Percentiles rank a stretch among this genome's conserved stretches.
phyloP scores from a whole-genome alignment of 2,888 invertebrate genomes.

The Sipha maydis region DNA sequence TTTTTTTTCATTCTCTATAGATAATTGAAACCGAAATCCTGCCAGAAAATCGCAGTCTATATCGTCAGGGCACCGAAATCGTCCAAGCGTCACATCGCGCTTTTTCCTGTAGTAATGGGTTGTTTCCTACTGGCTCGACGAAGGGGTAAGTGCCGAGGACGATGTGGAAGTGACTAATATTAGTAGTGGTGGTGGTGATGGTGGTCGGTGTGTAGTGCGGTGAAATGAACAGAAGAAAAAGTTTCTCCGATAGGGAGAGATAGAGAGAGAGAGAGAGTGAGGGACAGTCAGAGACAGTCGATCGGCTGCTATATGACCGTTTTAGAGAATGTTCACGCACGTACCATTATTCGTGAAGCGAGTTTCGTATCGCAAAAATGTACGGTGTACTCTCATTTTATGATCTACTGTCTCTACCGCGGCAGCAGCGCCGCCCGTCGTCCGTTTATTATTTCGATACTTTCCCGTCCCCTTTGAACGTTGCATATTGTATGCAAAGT shows the following conservation, averaged over 20 bases:
- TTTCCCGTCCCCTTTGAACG: no score
- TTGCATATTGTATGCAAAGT: no score
- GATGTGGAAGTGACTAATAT: neutral
- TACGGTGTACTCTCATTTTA: no score
- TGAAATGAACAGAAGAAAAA: neutral
- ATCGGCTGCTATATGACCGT: slow-evolving; percentile 9
- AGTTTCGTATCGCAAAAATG: no score
- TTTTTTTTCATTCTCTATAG: slow-evolving; percentile 32
- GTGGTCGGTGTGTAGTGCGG: neutral
- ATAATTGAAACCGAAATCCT: slow-evolving; percentile 62
- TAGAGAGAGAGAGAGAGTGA: neutral
- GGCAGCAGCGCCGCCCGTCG: no score
- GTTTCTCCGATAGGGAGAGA: neutral
- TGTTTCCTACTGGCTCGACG: slow-evolving; percentile 30
- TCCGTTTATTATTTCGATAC: no score
- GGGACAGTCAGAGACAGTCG: slow-evolving; percentile 30
- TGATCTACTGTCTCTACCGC: no score
- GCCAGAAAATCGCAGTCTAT: slow-evolving; percentile 59
- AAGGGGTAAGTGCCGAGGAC: neutral
- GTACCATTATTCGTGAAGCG: no score
- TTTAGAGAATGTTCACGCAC: neutral
- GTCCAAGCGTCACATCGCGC: slow-evolving; percentile 55
- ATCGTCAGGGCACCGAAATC: slow-evolving; percentile 26
- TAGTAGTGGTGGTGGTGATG: neutral
- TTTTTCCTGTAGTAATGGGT: slow-evolving; percentile 58